These are phyloP conservation scores for Fregata magnificens DNA, from an alignment of 2,113 vertebrate genomes.

Conservation along the genomic window DNA sequence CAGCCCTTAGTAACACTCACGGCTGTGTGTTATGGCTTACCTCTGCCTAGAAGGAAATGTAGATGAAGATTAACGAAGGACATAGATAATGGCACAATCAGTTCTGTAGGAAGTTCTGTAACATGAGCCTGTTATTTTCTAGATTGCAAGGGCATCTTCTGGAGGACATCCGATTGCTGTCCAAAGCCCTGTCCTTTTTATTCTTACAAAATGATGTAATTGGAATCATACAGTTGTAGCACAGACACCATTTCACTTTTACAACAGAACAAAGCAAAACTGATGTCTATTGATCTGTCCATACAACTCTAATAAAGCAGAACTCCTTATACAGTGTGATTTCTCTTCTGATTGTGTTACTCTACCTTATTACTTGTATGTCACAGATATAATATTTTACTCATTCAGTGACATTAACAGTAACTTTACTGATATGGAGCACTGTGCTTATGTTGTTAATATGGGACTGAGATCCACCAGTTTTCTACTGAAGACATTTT, in stretches of 20 bases:
- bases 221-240: neutral
- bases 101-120: neutral
- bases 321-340: neutral
- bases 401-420: neutral
- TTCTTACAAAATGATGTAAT: neutral
- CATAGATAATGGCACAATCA: neutral
- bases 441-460: neutral
- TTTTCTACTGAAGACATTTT: neutral
- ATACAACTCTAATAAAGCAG: neutral
- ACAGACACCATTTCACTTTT: neutral
- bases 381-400: neutral
- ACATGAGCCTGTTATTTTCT: neutral
- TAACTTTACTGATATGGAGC: neutral
- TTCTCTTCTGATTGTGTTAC: slow-evolving; percentile 1
- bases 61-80: neutral
- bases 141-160: neutral
- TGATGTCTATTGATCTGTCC: neutral
- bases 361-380: neutral
- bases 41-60: neutral
- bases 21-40: neutral
- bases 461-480: neutral
- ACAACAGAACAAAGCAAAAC: slow-evolving; percentile 4
- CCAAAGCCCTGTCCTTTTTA: neutral
- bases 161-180: neutral
- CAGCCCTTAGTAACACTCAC: neutral